Percentiles rank a stretch among this genome's conserved stretches.
phyloP scores from a whole-genome alignment of 2,797 vertebrate species.

The Enteromius fasciolatus region DNA sequence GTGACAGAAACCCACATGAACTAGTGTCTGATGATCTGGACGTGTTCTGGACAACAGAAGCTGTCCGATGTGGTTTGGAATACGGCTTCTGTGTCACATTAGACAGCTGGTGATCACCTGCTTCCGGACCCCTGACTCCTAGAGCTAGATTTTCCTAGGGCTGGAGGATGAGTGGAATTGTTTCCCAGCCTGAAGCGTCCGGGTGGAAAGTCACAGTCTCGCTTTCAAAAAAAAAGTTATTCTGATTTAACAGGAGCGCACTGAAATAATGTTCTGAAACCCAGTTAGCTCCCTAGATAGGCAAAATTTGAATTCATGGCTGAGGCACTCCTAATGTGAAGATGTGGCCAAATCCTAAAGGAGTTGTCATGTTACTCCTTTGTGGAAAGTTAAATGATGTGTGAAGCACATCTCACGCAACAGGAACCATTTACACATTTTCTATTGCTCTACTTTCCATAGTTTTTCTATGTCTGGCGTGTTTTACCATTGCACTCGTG shows the following conservation, averaged over 20 bases:
- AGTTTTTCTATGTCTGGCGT: background rate
- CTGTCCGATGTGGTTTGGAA: constrained; percentile 68
- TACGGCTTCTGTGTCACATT: constrained; percentile 53
- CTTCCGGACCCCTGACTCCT: constrained; percentile 60
- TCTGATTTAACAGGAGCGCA: constrained; percentile 1
- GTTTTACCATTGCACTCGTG: background rate
- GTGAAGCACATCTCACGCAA: background rate
- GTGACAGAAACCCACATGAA: background rate
- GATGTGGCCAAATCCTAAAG: background rate
- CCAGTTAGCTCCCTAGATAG: background rate
- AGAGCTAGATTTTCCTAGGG: constrained; percentile 58
- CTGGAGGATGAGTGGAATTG: constrained; percentile 50
- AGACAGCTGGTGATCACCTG: constrained; percentile 64
- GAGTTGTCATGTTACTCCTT: background rate
- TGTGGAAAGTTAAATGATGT: background rate
- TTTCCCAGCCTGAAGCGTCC: constrained; percentile 42
- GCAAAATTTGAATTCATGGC: background rate
- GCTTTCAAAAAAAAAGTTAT: constrained; percentile 7
- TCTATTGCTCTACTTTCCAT: background rate
- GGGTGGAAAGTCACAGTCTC: constrained; percentile 36
- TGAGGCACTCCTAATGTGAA: background rate
- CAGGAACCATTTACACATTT: background rate
- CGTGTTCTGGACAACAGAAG: constrained; percentile 54
- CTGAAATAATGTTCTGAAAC: background rate
- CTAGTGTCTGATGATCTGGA: constrained; percentile 51